These are phyloP conservation scores for Callithrix jacchus DNA, from an alignment of 2,113 vertebrate species.

Conservation along the genomic window DNA sequence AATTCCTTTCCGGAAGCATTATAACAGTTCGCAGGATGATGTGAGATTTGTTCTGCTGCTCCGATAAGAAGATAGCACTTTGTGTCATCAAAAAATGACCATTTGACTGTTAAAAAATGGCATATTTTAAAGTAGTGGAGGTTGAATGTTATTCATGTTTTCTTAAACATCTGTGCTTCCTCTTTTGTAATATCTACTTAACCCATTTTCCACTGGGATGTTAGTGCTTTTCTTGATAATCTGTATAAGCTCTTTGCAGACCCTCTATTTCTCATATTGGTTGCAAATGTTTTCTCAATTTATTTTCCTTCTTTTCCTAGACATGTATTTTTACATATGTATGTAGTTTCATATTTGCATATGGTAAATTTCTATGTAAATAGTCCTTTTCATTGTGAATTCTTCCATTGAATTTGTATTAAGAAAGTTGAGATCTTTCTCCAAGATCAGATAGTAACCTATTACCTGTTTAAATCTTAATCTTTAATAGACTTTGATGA, in stretches of 20 bases:
- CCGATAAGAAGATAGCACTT: background rate
- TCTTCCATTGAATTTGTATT: background rate
- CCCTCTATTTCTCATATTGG: background rate
- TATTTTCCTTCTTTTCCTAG: background rate
- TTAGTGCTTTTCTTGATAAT: background rate
- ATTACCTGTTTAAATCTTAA: background rate
- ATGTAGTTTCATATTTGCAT: background rate
- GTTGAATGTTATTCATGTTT: background rate
- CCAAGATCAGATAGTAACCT: background rate
- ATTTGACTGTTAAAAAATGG: background rate
- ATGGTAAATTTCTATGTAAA: background rate
- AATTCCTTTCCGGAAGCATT: background rate
- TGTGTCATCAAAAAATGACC: background rate
- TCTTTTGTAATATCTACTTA: background rate
- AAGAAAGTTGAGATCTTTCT: background rate
- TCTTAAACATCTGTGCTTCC: background rate
- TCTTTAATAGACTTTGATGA: conserved; percentile 2
- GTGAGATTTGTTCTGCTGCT: background rate
- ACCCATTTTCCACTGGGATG: background rate
- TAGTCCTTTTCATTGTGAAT: background rate
- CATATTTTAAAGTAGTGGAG: background rate
- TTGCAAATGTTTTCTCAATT: background rate
- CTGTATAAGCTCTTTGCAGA: background rate
- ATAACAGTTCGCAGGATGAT: background rate
- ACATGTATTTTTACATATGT: background rate